Base-by-base conservation (phyloP, 2,113 vertebrate genomes). In the Martes martes region DNA sequence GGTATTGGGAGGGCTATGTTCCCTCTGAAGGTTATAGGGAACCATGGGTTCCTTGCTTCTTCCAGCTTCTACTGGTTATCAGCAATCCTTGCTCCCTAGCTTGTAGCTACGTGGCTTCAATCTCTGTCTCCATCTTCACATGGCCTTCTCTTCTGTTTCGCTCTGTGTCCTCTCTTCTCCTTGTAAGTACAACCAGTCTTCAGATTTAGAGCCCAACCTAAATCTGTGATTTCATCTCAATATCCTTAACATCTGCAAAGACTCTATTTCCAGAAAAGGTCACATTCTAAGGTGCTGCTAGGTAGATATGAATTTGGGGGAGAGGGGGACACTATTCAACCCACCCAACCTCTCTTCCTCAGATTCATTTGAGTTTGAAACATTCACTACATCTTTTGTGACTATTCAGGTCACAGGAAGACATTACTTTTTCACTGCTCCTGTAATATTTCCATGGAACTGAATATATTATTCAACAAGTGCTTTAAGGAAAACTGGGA, bases 361-460 rank as follows among this genome's bases (percentile, higher is more conserved):
- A 86, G n/a, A 91, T 79, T 6, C 55, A 55, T 39, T 85, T 95
- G 55, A 79, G 26, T 81, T 42, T 89, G 65, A 91, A 96, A 97
- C 42, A 93, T 45, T 61, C 50, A 28, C 28, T 96, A 61, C 33
- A 28, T 45, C 23, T 87, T 78, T 76, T 57, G 45, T 39, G 47
- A 45, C 50, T 47, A 14, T 73, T 52, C 73, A 69, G 28, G 55
- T 80, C 50, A 80, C 21, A 83, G 26, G 61, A 95, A 92, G 33
- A 63, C 4, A 52, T 9, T 61, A 73, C 13, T 31, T 84, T 76
- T 92, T 81, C 73, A 73, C 0, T 92, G 67, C 9, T 92, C n/a
- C 50, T 16, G 65, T 28, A 36, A 39, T 95, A 69, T 79, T 86
- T 79, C 83, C 79, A 95, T 67, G 28, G 45, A 73, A 82, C 4